Evolutionary conservation across 2,113 vertebrate genomes (phyloP).

Genomic region (Atractosteus spatula): DNA sequence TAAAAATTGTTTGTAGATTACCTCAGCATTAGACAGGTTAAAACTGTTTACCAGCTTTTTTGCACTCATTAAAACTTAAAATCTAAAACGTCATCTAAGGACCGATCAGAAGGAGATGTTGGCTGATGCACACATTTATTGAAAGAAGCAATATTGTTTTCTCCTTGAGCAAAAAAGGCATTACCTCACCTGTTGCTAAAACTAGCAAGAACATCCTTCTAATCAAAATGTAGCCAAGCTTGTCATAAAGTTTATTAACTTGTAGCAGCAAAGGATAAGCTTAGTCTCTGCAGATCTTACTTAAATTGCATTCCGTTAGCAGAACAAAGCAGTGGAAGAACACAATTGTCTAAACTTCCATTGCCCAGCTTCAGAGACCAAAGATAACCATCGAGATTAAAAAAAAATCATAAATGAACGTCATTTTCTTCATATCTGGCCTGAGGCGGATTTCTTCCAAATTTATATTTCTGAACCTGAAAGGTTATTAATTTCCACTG

Average conservation of each 20-base stretch:
- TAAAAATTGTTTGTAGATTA: too few species aligned
- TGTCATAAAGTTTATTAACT: conserved; percentile 29
- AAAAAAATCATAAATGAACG: conserved; percentile 21
- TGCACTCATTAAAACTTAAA: too few species aligned
- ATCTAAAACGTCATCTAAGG: not conserved
- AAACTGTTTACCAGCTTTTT: too few species aligned
- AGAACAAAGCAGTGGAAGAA: conserved; percentile 17
- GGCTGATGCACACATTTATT: conserved; percentile 6
- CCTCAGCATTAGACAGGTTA: too few species aligned
- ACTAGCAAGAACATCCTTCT: conserved; percentile 17
- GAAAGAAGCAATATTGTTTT: conserved; percentile 12
- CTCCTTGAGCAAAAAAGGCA: not conserved
- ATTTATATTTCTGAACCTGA: conserved; percentile 24
- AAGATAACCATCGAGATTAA: conserved; percentile 16
- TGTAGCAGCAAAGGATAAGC: not conserved
- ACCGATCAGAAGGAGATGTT: not conserved
- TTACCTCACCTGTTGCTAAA: conserved; percentile 18
- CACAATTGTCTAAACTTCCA: conserved; percentile 7
- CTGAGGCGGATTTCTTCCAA: conserved; percentile 16
- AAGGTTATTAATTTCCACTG: conserved; percentile 24
- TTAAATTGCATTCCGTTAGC: conserved; percentile 27
- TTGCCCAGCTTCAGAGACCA: conserved; percentile 10
- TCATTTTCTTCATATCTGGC: conserved; percentile 17
- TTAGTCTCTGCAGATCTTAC: conserved; percentile 8
- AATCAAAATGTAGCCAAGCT: conserved; percentile 24